Evolutionary conservation across 2,797 vertebrate species (phyloP).

Genomic region (Prunella strophiata): DNA sequence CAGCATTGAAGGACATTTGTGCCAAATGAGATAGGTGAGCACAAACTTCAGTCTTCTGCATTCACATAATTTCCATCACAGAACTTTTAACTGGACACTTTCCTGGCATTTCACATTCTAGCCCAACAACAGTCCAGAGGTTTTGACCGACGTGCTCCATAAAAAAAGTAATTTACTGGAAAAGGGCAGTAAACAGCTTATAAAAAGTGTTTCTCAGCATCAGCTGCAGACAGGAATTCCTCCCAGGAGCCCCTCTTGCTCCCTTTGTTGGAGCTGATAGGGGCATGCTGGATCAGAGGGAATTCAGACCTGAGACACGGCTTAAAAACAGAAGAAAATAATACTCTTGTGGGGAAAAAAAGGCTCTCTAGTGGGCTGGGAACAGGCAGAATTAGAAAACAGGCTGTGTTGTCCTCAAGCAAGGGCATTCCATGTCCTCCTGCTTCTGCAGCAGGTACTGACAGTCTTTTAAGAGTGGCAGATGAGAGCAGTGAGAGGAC

Average conservation of each 20-base stretch:
- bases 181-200: conserved; percentile 45
- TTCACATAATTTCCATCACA: background rate
- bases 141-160: conserved; percentile 3
- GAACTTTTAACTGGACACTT: background rate
- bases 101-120: conserved; percentile 26
- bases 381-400: conserved; percentile 15
- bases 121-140: background rate
- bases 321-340: conserved; percentile 17
- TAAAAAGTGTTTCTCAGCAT: conserved; percentile 50
- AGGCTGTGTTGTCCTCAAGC: conserved; percentile 6
- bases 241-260: background rate
- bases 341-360: background rate
- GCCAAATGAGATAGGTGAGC: background rate
- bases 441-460: background rate
- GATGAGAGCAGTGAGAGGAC: background rate
- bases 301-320: background rate
- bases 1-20: background rate
- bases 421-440: background rate
- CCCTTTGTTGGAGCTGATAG: background rate
- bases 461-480: background rate
- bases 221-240: conserved; percentile 41
- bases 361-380: background rate
- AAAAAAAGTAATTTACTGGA: conserved; percentile 21
- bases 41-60: background rate
- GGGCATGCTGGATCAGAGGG: accelerated